Evolutionary conservation across 2,113 vertebrate genomes (phyloP), one percentile per base, ranked within the genome.

Genomic region (Microcebus lehilahytsara): DNA sequence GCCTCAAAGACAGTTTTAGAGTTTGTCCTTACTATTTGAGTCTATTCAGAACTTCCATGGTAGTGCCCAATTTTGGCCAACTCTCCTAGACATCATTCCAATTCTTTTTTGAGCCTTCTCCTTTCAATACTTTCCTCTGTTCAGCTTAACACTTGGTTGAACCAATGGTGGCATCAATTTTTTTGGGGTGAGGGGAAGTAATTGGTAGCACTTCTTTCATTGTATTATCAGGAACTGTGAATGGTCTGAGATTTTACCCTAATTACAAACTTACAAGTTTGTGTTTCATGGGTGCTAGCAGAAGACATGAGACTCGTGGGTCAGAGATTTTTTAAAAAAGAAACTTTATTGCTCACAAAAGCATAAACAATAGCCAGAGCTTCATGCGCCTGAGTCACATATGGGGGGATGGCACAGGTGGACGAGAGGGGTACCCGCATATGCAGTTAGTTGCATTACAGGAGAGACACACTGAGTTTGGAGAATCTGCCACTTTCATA

Each of bases 251-350:
- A 81, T 40, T 85, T 91, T 69, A 23, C 7, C 30, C 32, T 69
- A 62, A 27, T 85, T 69, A 40, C 5, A 91, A 58, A 46, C 51
- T 49, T 75, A 85, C 2, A 49, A 69, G 62, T 69, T 77, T 51
- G 9, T 92, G 9, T 88, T 88, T 81, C 20, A 62, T n/a, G 22
- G 32, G 11, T 42, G 27, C 6, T 64, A 60, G 46, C 32, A 92
- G 60, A 94, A 80, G 72, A 77, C 64, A 34, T n/a, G 66, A 93
- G 80, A 81, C 9, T 49, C 74, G 23, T 87, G 60, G 60, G 13
- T 51, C 53, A 75, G 49, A 83, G 46, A 40, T 75, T 71, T 14
- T 75, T 71, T 14, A 34, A 53, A 53, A 60, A 74, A 42, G 3
- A 42, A 49, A 7, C 3, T 19, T 67, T 49, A 14, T 88, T 72